Conservation (phyloP, 2,888 invertebrate species). For the Baronia brevicornis region DNA sequence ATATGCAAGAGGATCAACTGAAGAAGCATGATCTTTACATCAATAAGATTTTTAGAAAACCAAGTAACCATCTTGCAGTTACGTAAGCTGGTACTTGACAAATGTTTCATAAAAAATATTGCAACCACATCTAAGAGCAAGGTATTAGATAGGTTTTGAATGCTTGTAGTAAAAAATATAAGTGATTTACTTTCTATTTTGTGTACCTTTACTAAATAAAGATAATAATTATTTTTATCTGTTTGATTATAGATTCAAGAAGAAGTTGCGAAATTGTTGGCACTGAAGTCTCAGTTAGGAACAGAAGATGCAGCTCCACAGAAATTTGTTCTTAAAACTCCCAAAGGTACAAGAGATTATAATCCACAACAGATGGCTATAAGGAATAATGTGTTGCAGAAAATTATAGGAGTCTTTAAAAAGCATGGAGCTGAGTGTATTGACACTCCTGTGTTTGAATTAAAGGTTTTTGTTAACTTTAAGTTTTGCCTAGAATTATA, state of each 20-base stretch:
- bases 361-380: conserved; percentile 96
- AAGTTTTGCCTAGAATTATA: too few relatives aligned
- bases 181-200: too few relatives aligned
- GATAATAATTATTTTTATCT: not conserved
- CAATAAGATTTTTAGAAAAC: conserved; percentile 39
- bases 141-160: conserved; percentile 38
- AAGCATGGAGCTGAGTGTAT: conserved; percentile 98
- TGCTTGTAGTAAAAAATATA: conserved; percentile 1
- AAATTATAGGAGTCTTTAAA: conserved; percentile 92
- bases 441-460: conserved; percentile 98
- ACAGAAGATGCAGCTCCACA: conserved; percentile 77
- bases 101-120: conserved; percentile 51
- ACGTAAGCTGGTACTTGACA: conserved; percentile 37
- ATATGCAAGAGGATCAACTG: conserved; percentile 30
- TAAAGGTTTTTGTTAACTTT: conserved; percentile 79
- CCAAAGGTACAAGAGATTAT: conserved; percentile 97
- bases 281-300: conserved; percentile 84
- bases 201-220: not conserved
- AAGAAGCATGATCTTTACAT: conserved; percentile 53
- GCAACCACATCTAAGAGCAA: conserved; percentile 56
- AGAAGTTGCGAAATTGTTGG: conserved; percentile 87
- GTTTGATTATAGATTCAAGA: conserved; percentile 82
- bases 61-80: conserved; percentile 36
- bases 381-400: conserved; percentile 88
- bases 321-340: conserved; percentile 91